Percentiles rank a stretch among this genome's conserved stretches.
phyloP scores from a whole-genome alignment of 2,888 invertebrate genomes.

The Agrochola litura region DNA sequence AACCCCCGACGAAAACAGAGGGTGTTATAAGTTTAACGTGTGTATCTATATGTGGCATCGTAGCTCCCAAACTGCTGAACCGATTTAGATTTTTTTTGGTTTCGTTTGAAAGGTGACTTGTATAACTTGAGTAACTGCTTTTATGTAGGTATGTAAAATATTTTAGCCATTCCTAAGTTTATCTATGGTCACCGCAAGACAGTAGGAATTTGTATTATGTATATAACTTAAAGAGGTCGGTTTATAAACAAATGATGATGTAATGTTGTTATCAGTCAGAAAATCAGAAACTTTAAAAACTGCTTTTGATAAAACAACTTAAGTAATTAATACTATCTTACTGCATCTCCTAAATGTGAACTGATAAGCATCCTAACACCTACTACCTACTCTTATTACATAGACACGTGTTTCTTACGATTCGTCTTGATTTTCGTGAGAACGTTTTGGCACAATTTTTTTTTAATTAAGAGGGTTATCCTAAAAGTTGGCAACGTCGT shows the following conservation, averaged over 20 bases:
- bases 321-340: conserved; percentile 7
- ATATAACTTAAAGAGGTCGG: too few relatives aligned
- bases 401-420: background rate
- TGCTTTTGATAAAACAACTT: background rate
- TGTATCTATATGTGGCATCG: too few relatives aligned
- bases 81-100: too few relatives aligned
- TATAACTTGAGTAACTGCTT: background rate
- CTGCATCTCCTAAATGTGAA: background rate
- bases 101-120: too few relatives aligned
- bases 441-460: background rate
- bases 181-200: background rate
- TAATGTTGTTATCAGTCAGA: background rate
- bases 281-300: background rate
- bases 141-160: background rate
- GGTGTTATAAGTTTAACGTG: too few relatives aligned
- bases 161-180: background rate
- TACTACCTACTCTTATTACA: background rate
- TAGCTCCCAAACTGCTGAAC: too few relatives aligned
- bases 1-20: too few relatives aligned
- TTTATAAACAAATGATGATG: background rate
- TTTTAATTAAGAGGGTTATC: too few relatives aligned
- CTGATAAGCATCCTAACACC: conserved; percentile 6
- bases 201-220: background rate
- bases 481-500: too few relatives aligned
- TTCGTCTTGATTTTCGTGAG: background rate